These are phyloP conservation scores for Solenopsis fugax DNA, from an alignment of 1,140 invertebrate species.

Conservation along the genomic window DNA sequence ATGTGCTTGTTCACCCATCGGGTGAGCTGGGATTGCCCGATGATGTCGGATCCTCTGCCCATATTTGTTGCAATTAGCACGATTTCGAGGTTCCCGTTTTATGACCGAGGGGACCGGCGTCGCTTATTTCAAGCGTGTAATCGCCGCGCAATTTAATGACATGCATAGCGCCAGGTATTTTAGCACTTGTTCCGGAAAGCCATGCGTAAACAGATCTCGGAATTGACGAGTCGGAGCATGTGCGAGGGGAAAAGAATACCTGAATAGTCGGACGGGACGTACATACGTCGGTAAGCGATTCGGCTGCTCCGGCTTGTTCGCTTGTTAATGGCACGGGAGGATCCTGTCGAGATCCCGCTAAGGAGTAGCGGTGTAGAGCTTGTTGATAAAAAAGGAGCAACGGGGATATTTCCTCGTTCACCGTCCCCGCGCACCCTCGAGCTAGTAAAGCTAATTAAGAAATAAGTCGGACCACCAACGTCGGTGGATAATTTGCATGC, in stretches of 20 bases:
- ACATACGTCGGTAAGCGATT: slow-evolving; percentile 49
- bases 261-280: slow-evolving; percentile 5
- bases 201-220: slow-evolving; percentile 47
- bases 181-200: slow-evolving; percentile 67
- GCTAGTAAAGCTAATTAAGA: slow-evolving; percentile 77
- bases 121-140: slow-evolving; percentile 26
- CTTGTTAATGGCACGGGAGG: slow-evolving; percentile 59
- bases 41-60: slow-evolving; percentile 17
- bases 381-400: slow-evolving; percentile 59
- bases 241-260: neutral
- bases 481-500: slow-evolving; percentile 66
- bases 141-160: slow-evolving; percentile 42
- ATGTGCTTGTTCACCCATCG: neutral
- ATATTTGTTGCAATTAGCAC: slow-evolving; percentile 53
- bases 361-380: slow-evolving; percentile 55
- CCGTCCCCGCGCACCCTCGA: slow-evolving; percentile 41
- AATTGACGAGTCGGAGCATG: slow-evolving; percentile 39
- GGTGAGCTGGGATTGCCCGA: slow-evolving; percentile 40
- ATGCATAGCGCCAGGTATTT: slow-evolving; percentile 58
- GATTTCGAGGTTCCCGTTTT: slow-evolving; percentile 45
- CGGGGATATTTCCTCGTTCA: slow-evolving; percentile 48
- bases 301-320: slow-evolving; percentile 6
- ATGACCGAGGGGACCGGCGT: neutral
- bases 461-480: slow-evolving; percentile 74
- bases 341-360: slow-evolving; percentile 42